A percentile compares a stretch with the other conserved stretches of the same genome.
phyloP scores from a whole-genome alignment of 2,113 vertebrate genomes.

The Suncus etruscus region DNA sequence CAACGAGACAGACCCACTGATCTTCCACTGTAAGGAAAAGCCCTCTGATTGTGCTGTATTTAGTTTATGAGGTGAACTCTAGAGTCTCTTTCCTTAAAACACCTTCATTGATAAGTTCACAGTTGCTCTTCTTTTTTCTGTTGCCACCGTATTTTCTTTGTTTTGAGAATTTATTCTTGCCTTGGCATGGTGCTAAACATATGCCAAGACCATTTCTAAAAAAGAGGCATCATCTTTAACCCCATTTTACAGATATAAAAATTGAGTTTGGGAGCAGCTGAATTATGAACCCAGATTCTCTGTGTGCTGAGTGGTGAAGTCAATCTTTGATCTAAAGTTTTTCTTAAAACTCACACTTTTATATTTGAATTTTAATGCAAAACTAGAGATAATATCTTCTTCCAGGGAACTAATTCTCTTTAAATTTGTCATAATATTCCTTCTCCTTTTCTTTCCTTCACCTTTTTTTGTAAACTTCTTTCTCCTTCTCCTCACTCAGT shows the following conservation, averaged over 20 bases:
- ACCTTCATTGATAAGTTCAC: not conserved
- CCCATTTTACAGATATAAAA: constrained; percentile 1
- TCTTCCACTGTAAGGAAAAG: not conserved
- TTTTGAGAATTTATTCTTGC: not conserved
- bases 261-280: not conserved
- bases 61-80: not conserved
- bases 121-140: not conserved
- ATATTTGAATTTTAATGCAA: not conserved
- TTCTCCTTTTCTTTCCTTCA: not conserved
- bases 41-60: not conserved
- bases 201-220: not conserved
- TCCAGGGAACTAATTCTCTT: not conserved
- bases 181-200: not conserved
- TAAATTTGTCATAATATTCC: not conserved
- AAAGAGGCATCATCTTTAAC: not conserved
- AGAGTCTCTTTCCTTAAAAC: not conserved
- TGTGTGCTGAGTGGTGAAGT: not conserved
- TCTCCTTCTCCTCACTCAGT: not conserved
- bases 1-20: not conserved
- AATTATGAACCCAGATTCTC: not conserved
- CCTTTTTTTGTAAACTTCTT: not conserved
- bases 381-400: not conserved
- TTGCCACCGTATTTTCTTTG: not conserved
- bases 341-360: not conserved
- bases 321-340: not conserved